Base-by-base conservation (phyloP, 2,113 vertebrate species). In the Tauraco erythrolophus region DNA sequence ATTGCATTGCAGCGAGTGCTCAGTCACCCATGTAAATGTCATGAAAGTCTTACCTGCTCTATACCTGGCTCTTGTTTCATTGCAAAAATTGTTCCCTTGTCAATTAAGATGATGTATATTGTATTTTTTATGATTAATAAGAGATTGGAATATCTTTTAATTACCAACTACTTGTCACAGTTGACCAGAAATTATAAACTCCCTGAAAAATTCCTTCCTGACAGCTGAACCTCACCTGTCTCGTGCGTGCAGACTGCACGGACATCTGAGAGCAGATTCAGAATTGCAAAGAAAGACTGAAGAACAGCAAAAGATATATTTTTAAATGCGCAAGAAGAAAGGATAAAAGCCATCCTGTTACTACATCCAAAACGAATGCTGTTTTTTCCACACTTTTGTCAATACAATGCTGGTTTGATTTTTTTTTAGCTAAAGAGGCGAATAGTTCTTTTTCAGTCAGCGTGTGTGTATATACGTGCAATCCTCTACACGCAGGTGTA, bases 401-500 rank as follows among this genome's bases (percentile, higher is more conserved):
- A 14, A 1, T 71, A 25, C 7, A 64, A 11, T 61, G 35, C 35
- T 65, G 35, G 11, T 37, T 85, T 83, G 31, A 85, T 37, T 7
- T 24, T 23, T 35, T 77, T 87, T 68, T 80, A 19, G 68, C 43
- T 82, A 14, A 76, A 74, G 18, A 71, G 18, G 11, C 28, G 80
- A 79, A 69, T 88, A 9, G 6, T 4, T 2, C 8, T 48, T 94
- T 76, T 76, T 70, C 43, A 64, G 27, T 81, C 43, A 13, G 5
- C 5, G 8, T 57, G 13, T 1, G 0, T 76, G 19, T 22, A 23
- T 1, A 1, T 14, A 13, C 5, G 0, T 61, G 41, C 66, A 68
- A 0, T 37, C n/a, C 31, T 92, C 19, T 64, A 5, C 27, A 2
- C 10, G 24, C 33, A 43, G 0, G 1, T 0, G 0, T 37, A 15